Base-by-base conservation (phyloP, 2,797 vertebrate species). In the Darevskia nairensis region DNA sequence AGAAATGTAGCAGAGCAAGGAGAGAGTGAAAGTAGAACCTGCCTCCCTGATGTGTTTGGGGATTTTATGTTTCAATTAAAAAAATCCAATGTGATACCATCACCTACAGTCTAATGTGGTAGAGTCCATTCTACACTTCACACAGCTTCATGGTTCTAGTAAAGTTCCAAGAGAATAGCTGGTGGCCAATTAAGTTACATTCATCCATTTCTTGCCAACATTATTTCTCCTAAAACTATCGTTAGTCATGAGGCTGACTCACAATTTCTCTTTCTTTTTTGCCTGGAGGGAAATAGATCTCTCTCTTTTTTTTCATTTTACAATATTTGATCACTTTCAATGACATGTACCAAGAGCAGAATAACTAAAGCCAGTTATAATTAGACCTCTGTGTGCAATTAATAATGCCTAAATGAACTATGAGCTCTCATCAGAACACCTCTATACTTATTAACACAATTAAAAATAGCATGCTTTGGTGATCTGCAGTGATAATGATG, bases 371-470 rank as follows among this genome's bases (percentile, higher is more conserved):
- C 84, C 91, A 92, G 87, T 80, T 89, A 69, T 91, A 93, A 93
- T 90, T 92, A 95, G 85, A 88, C 90, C 90, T 90, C 89, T 87
- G 92, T 90, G 94, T 92, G 82, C 90, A 87, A 88, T 94, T 90
- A 64, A 19, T 75, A 92, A 76, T 87, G 93, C 94, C 94, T 55
- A 89, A 92, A 69, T 79, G 72, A 88, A 79, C 4, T 23, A 89
- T 91, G 84, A 81, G 84, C 86, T 88, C 15, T 0, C 69, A 71
- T 39, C 46, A 29, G 27, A 55, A 82, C 69, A 84, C 83, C 89
- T 84, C 80, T 35, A 17, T 86, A 85, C 84, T 91, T 92, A 93
- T 91, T 93, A 91, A 79, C 90, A 77, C 80, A 90, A 90, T 90
- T 89, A 76, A 90, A 94, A 68, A 55, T 77, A 93, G 90, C 84